Base-by-base conservation (phyloP, 2,113 vertebrate species). In the Lepus timidus region DNA sequence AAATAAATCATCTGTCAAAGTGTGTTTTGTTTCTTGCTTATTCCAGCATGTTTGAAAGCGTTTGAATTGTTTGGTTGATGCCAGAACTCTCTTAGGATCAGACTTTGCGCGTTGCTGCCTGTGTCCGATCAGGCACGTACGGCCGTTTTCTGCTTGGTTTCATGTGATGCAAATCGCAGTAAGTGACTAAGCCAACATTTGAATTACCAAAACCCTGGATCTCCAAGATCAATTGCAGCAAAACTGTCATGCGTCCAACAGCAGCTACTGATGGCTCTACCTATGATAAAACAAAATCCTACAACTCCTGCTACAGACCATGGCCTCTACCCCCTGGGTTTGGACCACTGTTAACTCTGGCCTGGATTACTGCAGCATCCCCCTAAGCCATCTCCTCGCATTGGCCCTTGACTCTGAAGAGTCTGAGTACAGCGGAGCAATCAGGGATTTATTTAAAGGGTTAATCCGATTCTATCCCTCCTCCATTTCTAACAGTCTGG, bases 1-100 rank as follows among this genome's bases (percentile, higher is more conserved):
- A 96, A 94, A 96, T 96, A 96, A 97, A 97, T 95, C 76, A 93
- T 93, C 96, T 95, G 96, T 97, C 96, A 93, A 90, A 90, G 81
- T 5, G 7, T 90, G 96, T 97, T 96, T 97, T 95, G 92, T 93
- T 95, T 88, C 96, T 97, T 96, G 90, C 96, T 97, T 93, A 96
- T 93, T 96, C 84, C 92, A 94, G 64, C 84, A 74, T 93, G 93
- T 95, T 97, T 95, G 88, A 93, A 97, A 94, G 93, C 6, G 88
- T 95, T 76, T 94, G 90, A 95, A 95, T 96, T 96, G 95, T 96
- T 96, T 92, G 55, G 87, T 81, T 51, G 90, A 94, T 83, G 85
- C 93, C 92, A 90, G 85, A 85, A 95, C 78, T 94, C 93, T 88
- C 94, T 73, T 39, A 86, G 87, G 90, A 96, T 51, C 85, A 90